Base-by-base conservation (phyloP, 2,113 vertebrate species). In the Siphamia tubifer region DNA sequence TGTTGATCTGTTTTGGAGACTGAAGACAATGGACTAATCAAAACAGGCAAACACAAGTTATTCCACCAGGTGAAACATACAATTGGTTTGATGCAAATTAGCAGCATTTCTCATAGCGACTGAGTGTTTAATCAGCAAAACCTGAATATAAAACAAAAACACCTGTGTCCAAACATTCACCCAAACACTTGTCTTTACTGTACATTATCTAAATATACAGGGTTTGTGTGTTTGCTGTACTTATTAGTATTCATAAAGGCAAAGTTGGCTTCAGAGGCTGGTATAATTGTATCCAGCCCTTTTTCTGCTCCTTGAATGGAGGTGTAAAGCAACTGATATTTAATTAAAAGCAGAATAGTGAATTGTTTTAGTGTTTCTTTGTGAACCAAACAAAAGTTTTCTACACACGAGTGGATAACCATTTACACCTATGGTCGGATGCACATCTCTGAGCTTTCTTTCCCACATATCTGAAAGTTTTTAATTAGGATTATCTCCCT, bases 401-500 rank as follows among this genome's bases (percentile, higher is more conserved):
- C 32, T 58, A 73, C 73, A 53, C 57, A 12, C 0, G 30, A 62
- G 36, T 13, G 40, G 60, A 39, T 19, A 58, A 52, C 44, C 54
- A 65, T 82, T 69, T 51, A 0, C 56, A 60, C 25, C 51, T 63
- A 43, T 54, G 45, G 25, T 56, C 34, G 52, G 39, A 68, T 20
- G 55, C 24, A 17, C 44, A 48, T 49, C 51, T 52, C 57, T 19
- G 23, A 56, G 39, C 74, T 69, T 60, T 66, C 55, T 28, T 57
- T 48, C 55, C 40, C 45, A 31, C 40, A 68, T 63, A 74, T 77
- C 55, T 63, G 44, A 39, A 31, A 5, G 48, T 83, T 87, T 90
- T 84, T 89, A 89, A 90, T 89, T 90, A 86, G 64, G 87, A 88
- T 85, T 69, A 77, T 79, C 79, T 89, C 45, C 42, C 47, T 48